Conservation (phyloP, 2,797 vertebrate genomes). For the Lerista edwardsae region DNA sequence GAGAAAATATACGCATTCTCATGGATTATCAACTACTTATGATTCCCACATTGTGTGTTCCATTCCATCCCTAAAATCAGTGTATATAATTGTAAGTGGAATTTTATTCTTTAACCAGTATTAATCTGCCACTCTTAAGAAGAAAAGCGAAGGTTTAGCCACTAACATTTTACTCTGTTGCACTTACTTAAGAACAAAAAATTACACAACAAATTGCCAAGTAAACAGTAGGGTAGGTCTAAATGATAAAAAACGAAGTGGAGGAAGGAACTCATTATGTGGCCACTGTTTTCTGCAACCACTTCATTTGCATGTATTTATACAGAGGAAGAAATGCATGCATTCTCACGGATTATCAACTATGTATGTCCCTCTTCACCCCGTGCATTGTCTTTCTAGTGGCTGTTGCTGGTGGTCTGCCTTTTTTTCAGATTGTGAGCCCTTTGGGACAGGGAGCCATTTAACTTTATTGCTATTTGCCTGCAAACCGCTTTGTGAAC, state of each 20-base stretch:
- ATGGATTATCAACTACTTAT: slow-evolving; percentile 64
- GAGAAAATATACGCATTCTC: slow-evolving; percentile 84
- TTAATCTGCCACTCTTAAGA: no score
- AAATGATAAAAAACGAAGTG: no score
- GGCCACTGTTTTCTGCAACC: no score
- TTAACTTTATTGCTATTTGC: no score
- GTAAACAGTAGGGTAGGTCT: neutral
- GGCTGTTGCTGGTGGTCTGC: no score
- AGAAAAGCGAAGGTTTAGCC: neutral
- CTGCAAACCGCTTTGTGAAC: no score
- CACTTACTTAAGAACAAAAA: neutral
- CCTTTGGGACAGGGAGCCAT: no score
- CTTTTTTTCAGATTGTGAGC: no score
- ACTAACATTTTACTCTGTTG: slow-evolving; percentile 28
- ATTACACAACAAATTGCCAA: neutral
- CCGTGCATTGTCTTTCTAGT: no score
- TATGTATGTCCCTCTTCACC: no score
- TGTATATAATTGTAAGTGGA: slow-evolving; percentile 33
- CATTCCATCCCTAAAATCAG: slow-evolving; percentile 62
- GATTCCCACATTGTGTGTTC: slow-evolving; percentile 63
- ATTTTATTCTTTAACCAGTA: slow-evolving; percentile 14
- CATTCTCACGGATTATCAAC: slow-evolving; percentile 78
- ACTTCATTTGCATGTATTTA: no score
- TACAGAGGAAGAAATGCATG: slow-evolving; percentile 82
- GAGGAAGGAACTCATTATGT: no score